Evolutionary conservation across 2,113 vertebrate genomes (phyloP), one percentile per base, ranked within the genome.

Genomic region (Entomyzon cyanotis): DNA sequence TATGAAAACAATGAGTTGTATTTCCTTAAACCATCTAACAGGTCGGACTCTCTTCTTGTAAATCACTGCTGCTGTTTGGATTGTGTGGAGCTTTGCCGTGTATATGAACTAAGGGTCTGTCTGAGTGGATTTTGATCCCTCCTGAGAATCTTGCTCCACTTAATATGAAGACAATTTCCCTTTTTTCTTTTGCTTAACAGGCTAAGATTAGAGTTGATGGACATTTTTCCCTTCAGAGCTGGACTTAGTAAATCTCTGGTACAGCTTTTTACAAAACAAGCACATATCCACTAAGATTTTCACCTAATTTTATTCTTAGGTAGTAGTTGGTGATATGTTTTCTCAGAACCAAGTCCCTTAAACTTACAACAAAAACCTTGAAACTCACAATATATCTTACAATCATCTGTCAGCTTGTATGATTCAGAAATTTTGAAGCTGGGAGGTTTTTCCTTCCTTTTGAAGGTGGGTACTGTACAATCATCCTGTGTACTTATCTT

Each of bases 401-500:
- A 8, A n/a, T 91, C 73, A 70, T n/a, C 35, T 90, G 39, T 24
- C 55, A 74, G 53, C 39, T 90, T 55, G 2, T 35, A 49, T 78
- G 75, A 84, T 77, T 93, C 56, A 94, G 76, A 80, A 64, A 27
- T 52, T 65, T 35, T 87, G 50, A 89, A 67, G 31, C 21, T 91
- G 41, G 19, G 49, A 79, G 31, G 0, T 89, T 60, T 83, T 70
- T 69, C 20, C 17, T 69, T 80, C 52, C 31, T 53, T 82, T 76
- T 86, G 70, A 87, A 94, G 67, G 87, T 95, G 75, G 41, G 69
- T 90, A 65, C 59, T 83, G 44, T 83, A 39, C 62, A 63, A 33
- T 93, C 58, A 55, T 95, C 69, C 80, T 90, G 71, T 88, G 65
- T 92, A 81, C 90, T 97, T 95, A 97, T 94, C 94, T 93, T 78